Evolutionary conservation across 2,797 vertebrate genomes (phyloP).

Genomic region (Karalla daura): DNA sequence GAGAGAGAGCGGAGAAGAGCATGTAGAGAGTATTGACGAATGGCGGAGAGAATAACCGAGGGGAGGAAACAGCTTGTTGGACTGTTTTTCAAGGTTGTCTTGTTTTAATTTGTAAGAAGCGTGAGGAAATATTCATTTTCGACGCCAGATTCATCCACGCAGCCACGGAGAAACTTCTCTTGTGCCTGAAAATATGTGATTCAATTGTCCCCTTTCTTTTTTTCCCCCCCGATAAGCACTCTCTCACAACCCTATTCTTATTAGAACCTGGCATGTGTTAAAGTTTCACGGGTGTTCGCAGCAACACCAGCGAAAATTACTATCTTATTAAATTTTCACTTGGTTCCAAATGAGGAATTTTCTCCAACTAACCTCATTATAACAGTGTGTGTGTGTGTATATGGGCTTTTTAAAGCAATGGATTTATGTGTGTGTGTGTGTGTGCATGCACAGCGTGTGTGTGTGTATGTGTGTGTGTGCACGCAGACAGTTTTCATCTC

Average conservation of each 20-base stretch:
- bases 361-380: conserved; percentile 53
- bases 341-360: conserved; percentile 26
- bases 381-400: conserved; percentile 32
- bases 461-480: conserved; percentile 25
- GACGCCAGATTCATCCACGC: not conserved
- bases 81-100: conserved; percentile 45
- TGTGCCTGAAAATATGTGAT: not conserved
- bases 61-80: not conserved
- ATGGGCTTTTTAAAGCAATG: conserved; percentile 25
- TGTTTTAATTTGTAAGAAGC: conserved; percentile 39
- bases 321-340: conserved; percentile 14
- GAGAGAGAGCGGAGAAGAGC: conserved; percentile 29
- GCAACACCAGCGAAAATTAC: conserved; percentile 25
- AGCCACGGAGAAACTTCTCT: conserved; percentile 6
- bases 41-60: conserved; percentile 7
- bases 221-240: not conserved
- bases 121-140: conserved; percentile 12
- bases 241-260: not conserved
- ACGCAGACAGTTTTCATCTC: conserved; percentile 73
- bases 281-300: conserved; percentile 3
- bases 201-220: conserved; percentile 3
- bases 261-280: not conserved
- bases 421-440: conserved; percentile 12
- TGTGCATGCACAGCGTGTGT: not conserved
- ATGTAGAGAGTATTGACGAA: conserved; percentile 53